Conservation (phyloP, 2,888 invertebrate genomes). For the Drosophila percnosoma region DNA sequence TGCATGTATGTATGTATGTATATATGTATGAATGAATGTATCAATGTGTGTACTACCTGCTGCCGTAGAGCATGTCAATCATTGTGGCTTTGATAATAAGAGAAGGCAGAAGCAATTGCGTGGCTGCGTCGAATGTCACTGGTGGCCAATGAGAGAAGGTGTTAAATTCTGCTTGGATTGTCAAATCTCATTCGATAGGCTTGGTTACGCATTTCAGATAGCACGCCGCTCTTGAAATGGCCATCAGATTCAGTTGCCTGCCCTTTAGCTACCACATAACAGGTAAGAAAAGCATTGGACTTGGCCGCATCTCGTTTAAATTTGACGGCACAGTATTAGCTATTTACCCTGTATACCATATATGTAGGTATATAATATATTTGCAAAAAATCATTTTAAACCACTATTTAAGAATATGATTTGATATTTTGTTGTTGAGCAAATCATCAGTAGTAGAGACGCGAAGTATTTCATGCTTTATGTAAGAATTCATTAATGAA, state of each 20-base stretch:
- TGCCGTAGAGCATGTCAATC: slow-evolving; percentile 37
- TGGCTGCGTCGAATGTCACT: slow-evolving; percentile 13
- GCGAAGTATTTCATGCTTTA: neutral
- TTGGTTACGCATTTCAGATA: slow-evolving; percentile 17
- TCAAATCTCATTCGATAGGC: slow-evolving; percentile 15
- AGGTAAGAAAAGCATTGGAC: neutral
- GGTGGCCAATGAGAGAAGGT: slow-evolving; percentile 23
- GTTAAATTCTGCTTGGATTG: slow-evolving; percentile 15
- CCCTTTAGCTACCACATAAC: slow-evolving; percentile 20
- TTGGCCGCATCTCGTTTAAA: neutral
- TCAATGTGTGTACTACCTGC: neutral
- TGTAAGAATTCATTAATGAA: neutral
- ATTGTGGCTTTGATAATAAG: slow-evolving; percentile 46
- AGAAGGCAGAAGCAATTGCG: slow-evolving; percentile 29
- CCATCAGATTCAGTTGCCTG: slow-evolving; percentile 36
- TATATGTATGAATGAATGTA: neutral
- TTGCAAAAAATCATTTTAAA: neutral
- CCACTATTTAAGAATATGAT: neutral
- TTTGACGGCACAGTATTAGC: neutral
- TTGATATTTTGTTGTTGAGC: neutral
- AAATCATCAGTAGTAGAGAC: neutral
- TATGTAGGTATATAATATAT: neutral
- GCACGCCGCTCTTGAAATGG: slow-evolving; percentile 19
- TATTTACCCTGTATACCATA: neutral
- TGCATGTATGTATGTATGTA: neutral